Percentiles rank a stretch among this genome's conserved stretches.
Conservation (phyloP, 2,797 vertebrate genomes). For the Mallotus villosus region DNA sequence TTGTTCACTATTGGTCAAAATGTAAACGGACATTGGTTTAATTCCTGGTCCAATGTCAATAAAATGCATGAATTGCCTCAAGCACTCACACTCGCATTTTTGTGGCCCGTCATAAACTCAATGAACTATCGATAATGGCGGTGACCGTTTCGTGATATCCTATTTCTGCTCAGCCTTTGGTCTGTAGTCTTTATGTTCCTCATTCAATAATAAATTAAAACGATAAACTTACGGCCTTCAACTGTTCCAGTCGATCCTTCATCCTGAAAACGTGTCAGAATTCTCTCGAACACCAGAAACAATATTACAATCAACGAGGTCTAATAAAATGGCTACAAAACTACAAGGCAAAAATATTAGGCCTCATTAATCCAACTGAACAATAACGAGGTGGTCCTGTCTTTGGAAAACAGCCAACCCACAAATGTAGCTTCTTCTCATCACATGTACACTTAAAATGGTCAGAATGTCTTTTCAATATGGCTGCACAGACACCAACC, state of each 20-base stretch:
- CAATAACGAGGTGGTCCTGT: neutral
- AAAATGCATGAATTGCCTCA: no score
- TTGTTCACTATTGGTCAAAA: no score
- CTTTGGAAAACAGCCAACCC: neutral
- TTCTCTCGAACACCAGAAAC: neutral
- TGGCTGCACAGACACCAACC: constrained; percentile 31
- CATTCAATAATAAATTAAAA: neutral
- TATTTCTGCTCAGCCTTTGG: no score
- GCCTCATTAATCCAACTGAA: constrained; percentile 26
- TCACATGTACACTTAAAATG: neutral
- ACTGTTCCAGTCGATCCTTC: constrained; percentile 79
- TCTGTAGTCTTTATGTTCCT: no score
- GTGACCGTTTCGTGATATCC: no score
- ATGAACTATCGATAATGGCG: no score
- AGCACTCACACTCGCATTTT: no score
- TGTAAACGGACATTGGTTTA: no score
- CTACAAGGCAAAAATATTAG: constrained; percentile 20
- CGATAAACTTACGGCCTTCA: constrained; percentile 69
- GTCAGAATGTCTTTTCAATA: constrained; percentile 29
- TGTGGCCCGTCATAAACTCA: no score
- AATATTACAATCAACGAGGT: constrained; percentile 9
- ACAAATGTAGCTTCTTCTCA: neutral
- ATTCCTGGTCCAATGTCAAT: no score
- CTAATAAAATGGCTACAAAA: constrained; percentile 38
- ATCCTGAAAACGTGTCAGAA: constrained; percentile 49